phyloP scores from a whole-genome alignment of 2,888 invertebrate genomes.

The Eupithecia dodoneata region DNA sequence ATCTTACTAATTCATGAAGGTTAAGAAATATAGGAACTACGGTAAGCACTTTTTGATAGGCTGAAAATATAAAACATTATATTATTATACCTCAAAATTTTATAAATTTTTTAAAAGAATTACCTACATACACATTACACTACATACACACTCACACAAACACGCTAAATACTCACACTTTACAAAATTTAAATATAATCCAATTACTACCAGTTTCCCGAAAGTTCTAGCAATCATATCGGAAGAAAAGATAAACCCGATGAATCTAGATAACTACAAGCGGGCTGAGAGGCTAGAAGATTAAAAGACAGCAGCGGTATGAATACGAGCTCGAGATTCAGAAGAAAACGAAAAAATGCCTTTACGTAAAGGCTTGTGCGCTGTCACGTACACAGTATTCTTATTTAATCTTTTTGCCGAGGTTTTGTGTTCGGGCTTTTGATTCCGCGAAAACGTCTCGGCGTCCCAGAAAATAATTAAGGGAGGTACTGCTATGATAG shows the following conservation, averaged over 20 bases:
- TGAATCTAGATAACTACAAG: slow-evolving; percentile 46
- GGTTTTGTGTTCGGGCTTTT: slow-evolving; percentile 62
- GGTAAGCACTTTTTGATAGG: no score
- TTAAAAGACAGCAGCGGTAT: slow-evolving; percentile 76
- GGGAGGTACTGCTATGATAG: slow-evolving; percentile 36
- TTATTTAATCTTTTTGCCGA: slow-evolving; percentile 78
- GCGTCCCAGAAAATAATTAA: slow-evolving; percentile 32
- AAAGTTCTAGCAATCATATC: slow-evolving; percentile 12
- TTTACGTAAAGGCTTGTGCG: slow-evolving; percentile 74
- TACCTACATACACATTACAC: no score
- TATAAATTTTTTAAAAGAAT: no score
- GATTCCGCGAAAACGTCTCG: slow-evolving; percentile 54
- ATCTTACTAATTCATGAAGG: no score
- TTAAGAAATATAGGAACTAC: no score
- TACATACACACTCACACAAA: no score
- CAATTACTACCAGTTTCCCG: not conserved
- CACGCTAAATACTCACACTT: not conserved
- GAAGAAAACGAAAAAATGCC: slow-evolving; percentile 77
- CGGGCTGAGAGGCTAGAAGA: slow-evolving; percentile 72
- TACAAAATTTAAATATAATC: not conserved
- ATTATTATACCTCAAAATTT: no score
- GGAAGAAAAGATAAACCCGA: slow-evolving; percentile 30
- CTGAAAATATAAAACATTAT: no score
- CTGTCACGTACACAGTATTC: slow-evolving; percentile 79
- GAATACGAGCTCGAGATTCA: slow-evolving; percentile 72